Base-by-base conservation (phyloP, 1,140 invertebrate genomes). In the Oedothorax gibbosus region DNA sequence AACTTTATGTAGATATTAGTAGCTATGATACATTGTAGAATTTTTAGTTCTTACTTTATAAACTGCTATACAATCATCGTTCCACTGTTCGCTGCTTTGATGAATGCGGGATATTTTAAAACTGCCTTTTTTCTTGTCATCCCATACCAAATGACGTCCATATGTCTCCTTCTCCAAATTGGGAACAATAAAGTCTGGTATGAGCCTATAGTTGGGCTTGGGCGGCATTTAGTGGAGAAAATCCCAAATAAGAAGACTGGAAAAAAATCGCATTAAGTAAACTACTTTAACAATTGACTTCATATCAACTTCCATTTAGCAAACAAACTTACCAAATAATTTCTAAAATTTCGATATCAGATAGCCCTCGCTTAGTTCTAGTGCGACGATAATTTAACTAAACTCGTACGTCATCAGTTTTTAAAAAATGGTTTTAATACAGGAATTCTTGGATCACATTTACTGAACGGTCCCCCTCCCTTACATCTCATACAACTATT, bases 91-190 rank as follows among this genome's bases (percentile, higher is more conserved):
- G 54, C 69, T 82, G 20, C 60, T 82, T 35, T 82, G 80, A 53
- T 82, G 80, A 64, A 82, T 73, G 35, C 80, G 72, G 18, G 80
- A 82, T 5, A 82, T 57, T 35, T 73, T 72, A 14, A 82, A 82
- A 53, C 18, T 53, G 12, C 80, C 80, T 8, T 73, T 65, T 9
- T 20, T 54, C 11, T 53, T 64, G 53, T 82, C 69, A n/a, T 82
- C 80, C 80, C 80, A 82, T 65, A 53, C 35, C 51, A 82, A 64
- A 82, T 82, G 69, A 12, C n/a, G 21, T 14, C 80, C 80, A 11
- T 73, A 82, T 15, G 80, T 82, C 15, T 10, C 8, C 15, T 49
- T 62, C 9, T 82, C 69, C 12, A 82, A 54, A 35, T 54, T 18
- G 0, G 80, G 80, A 8, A 82, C 14, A 9, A 82, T 82, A 51